Evolutionary conservation across 1,140 invertebrate genomes (phyloP).

Genomic region (Eulimnadia texana): DNA sequence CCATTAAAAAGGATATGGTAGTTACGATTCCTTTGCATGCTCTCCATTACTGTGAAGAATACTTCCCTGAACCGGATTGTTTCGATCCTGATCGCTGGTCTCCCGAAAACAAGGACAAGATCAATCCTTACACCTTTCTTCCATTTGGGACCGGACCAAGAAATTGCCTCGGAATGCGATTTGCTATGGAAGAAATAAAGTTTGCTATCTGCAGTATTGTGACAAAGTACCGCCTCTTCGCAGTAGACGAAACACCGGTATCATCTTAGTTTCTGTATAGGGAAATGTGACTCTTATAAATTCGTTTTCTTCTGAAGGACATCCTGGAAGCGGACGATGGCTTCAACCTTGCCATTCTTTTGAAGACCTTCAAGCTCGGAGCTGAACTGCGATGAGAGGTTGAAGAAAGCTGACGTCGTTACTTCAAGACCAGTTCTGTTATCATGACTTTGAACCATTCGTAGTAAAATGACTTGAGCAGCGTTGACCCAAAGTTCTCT

Average conservation of each 20-base stretch:
- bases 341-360: too few species aligned
- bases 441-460: too few species aligned
- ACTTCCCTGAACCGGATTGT: conserved; percentile 31
- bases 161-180: conserved; percentile 38
- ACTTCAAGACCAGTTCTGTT: too few species aligned
- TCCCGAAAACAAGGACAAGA: conserved; percentile 26
- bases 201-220: conserved; percentile 18
- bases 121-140: conserved; percentile 34
- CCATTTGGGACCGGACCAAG: conserved; percentile 43
- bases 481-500: too few species aligned
- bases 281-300: neutral
- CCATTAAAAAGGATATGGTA: conserved; percentile 29
- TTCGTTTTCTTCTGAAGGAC: neutral
- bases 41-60: conserved; percentile 41
- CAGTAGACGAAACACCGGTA: conserved; percentile 5
- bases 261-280: conserved; percentile 9
- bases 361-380: too few species aligned
- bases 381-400: too few species aligned
- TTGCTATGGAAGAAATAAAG: conserved; percentile 28
- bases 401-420: too few species aligned
- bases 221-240: conserved; percentile 10
- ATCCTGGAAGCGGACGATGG: too few species aligned
- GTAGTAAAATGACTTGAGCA: too few species aligned
- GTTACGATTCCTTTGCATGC: conserved; percentile 34
- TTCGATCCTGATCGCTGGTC: conserved; percentile 10